Conservation (phyloP, 2,888 invertebrate genomes). For the Buathra laborator region DNA sequence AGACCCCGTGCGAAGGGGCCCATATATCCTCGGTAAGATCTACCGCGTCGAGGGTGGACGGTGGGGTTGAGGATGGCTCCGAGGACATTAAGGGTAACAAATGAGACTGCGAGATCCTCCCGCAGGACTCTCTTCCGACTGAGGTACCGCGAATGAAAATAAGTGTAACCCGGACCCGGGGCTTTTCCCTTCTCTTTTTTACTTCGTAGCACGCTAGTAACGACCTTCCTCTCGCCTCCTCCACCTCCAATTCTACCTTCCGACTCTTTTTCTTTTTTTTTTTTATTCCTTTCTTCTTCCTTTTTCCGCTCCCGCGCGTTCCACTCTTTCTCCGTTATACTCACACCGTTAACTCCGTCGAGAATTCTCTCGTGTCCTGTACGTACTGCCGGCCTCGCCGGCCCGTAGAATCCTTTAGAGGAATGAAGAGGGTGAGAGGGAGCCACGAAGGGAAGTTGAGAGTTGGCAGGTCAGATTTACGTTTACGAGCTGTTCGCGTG, state of each 20-base stretch:
- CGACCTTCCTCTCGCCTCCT: constrained; percentile 58
- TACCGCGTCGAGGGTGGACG: constrained; percentile 64
- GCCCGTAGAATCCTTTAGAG: constrained; percentile 36
- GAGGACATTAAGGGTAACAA: constrained; percentile 84
- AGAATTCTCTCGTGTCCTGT: constrained; percentile 71
- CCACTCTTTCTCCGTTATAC: constrained; percentile 66
- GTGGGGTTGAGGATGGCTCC: constrained; percentile 61
- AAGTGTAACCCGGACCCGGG: constrained; percentile 78
- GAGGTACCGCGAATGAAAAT: constrained; percentile 83
- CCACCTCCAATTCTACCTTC: constrained; percentile 31
- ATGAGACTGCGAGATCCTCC: constrained; percentile 83
- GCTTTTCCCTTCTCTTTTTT: constrained; percentile 68
- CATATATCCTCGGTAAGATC: constrained; percentile 70
- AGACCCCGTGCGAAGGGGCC: constrained; percentile 60
- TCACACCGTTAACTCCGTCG: constrained; percentile 74
- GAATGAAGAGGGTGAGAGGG: constrained; percentile 31
- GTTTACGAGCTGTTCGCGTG: constrained; percentile 64
- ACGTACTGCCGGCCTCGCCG: constrained; percentile 43
- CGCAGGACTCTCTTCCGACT: constrained; percentile 82
- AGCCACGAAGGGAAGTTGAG: constrained; percentile 55
- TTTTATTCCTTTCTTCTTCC: constrained; percentile 41
- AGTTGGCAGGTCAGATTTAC: constrained; percentile 72
- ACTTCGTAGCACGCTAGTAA: constrained; percentile 50
- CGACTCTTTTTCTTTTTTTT: constrained; percentile 35
- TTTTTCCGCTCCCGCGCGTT: constrained; percentile 64